Evolutionary conservation across 2,888 invertebrate species (phyloP).

Genomic region (Lydus trimaculatus): DNA sequence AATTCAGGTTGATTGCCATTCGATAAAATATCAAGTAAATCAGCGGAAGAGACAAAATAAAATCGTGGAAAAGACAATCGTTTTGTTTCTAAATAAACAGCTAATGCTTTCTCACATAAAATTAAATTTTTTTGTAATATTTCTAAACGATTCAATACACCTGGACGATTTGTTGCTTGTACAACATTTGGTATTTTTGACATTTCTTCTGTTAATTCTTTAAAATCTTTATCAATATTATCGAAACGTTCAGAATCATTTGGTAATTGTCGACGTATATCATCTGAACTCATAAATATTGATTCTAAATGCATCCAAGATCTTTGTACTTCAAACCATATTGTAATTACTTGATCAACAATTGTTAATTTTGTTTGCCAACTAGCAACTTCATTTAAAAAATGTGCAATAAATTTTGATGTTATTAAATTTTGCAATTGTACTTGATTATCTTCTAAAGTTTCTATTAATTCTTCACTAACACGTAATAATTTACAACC

Average conservation of each 20-base stretch:
- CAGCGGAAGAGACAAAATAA: conserved; percentile 97
- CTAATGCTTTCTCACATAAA: conserved; percentile 94
- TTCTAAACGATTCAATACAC: conserved; percentile 82
- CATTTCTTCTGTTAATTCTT: conserved; percentile 80
- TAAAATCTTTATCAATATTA: conserved; percentile 89
- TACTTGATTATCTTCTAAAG: conserved; percentile 96
- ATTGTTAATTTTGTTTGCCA: conserved; percentile 94
- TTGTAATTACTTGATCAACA: conserved; percentile 91
- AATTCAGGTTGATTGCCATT: conserved; percentile 93
- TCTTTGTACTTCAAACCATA: conserved; percentile 96
- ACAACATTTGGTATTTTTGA: conserved; percentile 88
- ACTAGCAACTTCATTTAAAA: conserved; percentile 90
- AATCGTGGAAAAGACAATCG: conserved; percentile 94
- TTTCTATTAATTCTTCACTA: conserved; percentile 95
- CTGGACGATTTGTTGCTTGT: conserved; percentile 86
- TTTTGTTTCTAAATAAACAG: conserved; percentile 97
- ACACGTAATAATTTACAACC: conserved; percentile 86
- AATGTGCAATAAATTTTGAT: conserved; percentile 96
- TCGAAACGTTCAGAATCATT: conserved; percentile 94
- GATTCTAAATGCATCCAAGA: conserved; percentile 98
- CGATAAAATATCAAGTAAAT: conserved; percentile 91
- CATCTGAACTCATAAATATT: conserved; percentile 98
- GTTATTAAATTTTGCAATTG: conserved; percentile 96
- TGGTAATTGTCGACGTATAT: conserved; percentile 92
- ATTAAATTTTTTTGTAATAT: conserved; percentile 83